A percentile compares a stretch with the other conserved stretches of the same genome.
phyloP scores from a whole-genome alignment of 2,113 vertebrate genomes.

The Orycteropus afer region DNA sequence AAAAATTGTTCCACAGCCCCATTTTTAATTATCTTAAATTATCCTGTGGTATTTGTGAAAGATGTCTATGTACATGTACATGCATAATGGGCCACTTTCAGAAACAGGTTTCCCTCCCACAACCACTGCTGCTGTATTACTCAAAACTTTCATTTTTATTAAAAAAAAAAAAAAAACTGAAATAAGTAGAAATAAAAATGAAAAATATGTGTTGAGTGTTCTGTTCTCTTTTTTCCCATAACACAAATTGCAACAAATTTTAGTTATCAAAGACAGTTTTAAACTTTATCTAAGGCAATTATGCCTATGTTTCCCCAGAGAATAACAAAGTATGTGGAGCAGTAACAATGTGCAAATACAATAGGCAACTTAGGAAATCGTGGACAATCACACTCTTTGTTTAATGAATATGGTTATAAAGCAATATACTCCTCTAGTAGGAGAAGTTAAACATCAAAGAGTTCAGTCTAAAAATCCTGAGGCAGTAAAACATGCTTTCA shows the following conservation, averaged over 20 bases:
- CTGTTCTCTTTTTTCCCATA: neutral
- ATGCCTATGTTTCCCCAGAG: neutral
- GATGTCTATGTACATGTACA: neutral
- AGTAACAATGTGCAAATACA: neutral
- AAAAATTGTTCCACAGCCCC: neutral
- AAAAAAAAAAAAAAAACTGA: constrained; percentile 4
- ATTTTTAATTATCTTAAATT: constrained; percentile 48
- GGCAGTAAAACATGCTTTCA: constrained; percentile 37
- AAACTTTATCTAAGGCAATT: constrained; percentile 7
- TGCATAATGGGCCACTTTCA: neutral
- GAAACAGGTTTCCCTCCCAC: neutral
- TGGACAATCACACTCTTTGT: neutral
- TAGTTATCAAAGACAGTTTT: constrained; percentile 9
- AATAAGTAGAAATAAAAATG: neutral
- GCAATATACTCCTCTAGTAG: neutral
- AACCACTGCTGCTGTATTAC: neutral
- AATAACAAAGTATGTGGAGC: neutral
- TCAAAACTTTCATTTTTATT: neutral
- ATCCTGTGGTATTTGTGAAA: constrained; percentile 22
- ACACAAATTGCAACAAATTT: constrained; percentile 26
- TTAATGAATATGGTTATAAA: constrained; percentile 13
- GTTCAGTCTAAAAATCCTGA: constrained; percentile 1
- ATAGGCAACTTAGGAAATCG: neutral
- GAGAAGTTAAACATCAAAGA: constrained; percentile 55
- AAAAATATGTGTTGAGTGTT: neutral